phyloP scores from a whole-genome alignment of 1,140 invertebrate species.

The Aphis craccivora region DNA sequence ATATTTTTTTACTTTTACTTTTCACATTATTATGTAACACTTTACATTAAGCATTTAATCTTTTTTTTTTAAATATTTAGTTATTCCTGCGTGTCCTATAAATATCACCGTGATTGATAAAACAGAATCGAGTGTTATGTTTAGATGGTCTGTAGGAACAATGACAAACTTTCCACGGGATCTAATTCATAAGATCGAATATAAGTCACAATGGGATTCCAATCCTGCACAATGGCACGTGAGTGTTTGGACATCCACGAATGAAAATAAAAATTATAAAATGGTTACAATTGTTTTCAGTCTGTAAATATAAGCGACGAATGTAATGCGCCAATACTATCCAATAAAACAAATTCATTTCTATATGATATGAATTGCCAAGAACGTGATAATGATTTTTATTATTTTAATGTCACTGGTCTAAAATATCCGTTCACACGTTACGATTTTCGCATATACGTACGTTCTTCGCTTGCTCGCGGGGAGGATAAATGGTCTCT shows the following conservation, averaged over 20 bases:
- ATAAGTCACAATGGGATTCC: conserved; percentile 70
- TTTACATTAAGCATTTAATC: background rate
- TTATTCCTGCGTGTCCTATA: conserved; percentile 62
- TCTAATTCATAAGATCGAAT: conserved; percentile 70
- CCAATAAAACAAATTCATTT: background rate
- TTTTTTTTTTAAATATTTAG: background rate
- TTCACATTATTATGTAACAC: background rate
- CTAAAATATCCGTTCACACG: conserved; percentile 72
- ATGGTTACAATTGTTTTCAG: background rate
- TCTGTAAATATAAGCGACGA: background rate
- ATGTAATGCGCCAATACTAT: background rate
- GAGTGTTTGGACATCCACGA: conserved; percentile 21
- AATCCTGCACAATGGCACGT: conserved; percentile 69
- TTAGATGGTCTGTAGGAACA: conserved; percentile 70
- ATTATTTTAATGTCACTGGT: conserved; percentile 67
- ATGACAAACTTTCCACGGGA: conserved; percentile 70
- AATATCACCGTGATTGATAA: conserved; percentile 68
- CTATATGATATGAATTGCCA: background rate
- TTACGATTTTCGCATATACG: conserved; percentile 74
- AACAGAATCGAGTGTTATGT: conserved; percentile 68
- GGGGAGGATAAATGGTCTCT: conserved; percentile 71
- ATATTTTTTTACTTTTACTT: no score
- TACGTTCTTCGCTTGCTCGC: conserved; percentile 68
- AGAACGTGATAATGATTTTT: background rate
- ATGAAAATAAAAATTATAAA: background rate